phyloP scores from a whole-genome alignment of 2,113 vertebrate species.

The Mustelus asterias region DNA sequence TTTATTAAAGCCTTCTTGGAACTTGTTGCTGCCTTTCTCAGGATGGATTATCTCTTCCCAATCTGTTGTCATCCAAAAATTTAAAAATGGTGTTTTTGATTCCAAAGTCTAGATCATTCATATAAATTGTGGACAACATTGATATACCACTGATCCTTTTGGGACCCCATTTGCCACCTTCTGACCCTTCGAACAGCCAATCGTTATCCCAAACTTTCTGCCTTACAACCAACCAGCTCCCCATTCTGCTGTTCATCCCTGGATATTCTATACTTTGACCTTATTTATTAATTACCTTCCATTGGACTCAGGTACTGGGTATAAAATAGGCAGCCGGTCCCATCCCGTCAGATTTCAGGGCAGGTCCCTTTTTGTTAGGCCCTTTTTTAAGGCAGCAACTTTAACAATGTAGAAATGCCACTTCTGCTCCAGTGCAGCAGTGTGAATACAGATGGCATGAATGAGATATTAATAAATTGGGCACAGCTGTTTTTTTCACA shows the following conservation, averaged over 20 bases:
- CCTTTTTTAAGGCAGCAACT: neutral
- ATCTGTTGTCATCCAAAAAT: neutral
- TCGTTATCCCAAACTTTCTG: neutral
- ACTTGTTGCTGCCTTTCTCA: no score
- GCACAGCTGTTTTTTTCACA: neutral
- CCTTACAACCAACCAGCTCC: no score
- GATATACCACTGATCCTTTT: neutral
- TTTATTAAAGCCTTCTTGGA: no score
- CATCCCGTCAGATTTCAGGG: neutral
- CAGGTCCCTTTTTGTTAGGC: neutral
- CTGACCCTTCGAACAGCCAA: neutral
- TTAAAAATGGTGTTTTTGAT: neutral
- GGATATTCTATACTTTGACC: neutral
- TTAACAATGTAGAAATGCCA: neutral
- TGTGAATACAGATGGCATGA: neutral
- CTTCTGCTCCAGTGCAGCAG: no score
- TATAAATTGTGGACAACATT: neutral
- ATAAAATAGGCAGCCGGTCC: neutral
- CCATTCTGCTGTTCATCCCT: neutral
- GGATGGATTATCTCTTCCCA: neutral
- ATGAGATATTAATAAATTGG: neutral
- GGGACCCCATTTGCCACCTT: neutral
- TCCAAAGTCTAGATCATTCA: neutral
- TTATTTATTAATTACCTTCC: neutral
- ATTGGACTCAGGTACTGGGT: neutral